Percentiles rank a stretch among this genome's conserved stretches.
Conservation (phyloP, 2,888 invertebrate genomes). For the Phytoseiulus persimilis region DNA sequence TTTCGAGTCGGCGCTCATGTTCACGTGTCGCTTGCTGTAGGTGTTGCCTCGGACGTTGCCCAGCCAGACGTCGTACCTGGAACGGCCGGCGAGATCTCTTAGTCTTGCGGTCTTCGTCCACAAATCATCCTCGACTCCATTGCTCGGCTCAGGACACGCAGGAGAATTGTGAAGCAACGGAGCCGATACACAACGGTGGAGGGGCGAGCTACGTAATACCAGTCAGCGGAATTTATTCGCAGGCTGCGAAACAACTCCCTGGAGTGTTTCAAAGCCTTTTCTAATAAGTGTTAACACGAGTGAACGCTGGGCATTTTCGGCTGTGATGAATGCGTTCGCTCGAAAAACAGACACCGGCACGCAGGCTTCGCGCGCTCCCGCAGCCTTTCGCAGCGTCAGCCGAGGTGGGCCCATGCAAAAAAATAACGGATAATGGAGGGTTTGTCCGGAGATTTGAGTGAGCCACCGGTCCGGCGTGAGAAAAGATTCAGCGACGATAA, state of each 20-base stretch:
- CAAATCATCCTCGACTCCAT: too few relatives aligned
- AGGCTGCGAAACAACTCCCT: background rate
- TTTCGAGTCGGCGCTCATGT: conserved; percentile 47
- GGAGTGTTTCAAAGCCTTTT: background rate
- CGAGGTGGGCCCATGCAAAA: too few relatives aligned
- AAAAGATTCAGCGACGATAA: background rate
- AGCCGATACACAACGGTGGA: background rate
- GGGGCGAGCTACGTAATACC: background rate
- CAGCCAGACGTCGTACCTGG: conserved; percentile 55
- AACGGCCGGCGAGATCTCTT: background rate
- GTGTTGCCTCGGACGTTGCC: conserved; percentile 55
- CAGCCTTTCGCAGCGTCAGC: too few relatives aligned
- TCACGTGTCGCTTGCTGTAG: conserved; percentile 51
- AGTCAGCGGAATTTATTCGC: background rate
- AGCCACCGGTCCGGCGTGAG: background rate
- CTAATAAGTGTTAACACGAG: background rate
- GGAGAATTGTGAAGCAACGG: background rate
- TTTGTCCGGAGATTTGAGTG: background rate
- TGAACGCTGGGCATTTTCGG: background rate
- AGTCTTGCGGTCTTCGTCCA: too few relatives aligned
- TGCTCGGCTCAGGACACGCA: conserved; percentile 40
- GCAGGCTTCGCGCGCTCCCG: background rate
- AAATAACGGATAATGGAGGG: background rate
- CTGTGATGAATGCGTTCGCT: background rate
- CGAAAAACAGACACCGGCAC: background rate